Conservation (phyloP, 2,797 vertebrate genomes). For the Capromys pilorides region DNA sequence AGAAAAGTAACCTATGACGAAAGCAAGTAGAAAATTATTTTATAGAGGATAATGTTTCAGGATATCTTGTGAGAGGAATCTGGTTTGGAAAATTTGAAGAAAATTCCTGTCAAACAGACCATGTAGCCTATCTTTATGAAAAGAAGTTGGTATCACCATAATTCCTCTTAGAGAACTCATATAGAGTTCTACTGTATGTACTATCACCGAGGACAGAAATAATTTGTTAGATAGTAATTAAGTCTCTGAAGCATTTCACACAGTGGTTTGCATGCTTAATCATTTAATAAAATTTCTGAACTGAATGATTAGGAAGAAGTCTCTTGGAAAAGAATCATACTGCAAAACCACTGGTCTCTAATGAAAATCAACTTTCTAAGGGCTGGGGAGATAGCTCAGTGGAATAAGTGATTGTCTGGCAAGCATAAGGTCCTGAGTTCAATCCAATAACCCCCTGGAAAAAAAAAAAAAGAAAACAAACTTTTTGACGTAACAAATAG, state of each 20-base stretch:
- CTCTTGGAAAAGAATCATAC: neutral
- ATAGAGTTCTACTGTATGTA: neutral
- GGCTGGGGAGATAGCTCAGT: too few species aligned
- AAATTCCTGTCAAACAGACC: neutral
- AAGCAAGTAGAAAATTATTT: constrained; percentile 30
- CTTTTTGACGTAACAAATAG: neutral
- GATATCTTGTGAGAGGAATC: neutral
- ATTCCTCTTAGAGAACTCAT: constrained; percentile 23
- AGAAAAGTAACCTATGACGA: constrained; percentile 15
- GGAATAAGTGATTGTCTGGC: too few species aligned
- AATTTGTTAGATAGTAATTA: constrained; percentile 36
- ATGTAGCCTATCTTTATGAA: constrained; percentile 1
- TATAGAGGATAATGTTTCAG: constrained; percentile 21
- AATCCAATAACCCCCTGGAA: neutral
- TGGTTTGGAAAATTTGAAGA: constrained; percentile 17
- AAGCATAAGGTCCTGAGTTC: too few species aligned
- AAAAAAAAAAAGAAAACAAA: neutral
- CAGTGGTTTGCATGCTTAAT: constrained; percentile 6
- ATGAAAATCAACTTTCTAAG: neutral
- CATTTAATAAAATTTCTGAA: constrained; percentile 15
- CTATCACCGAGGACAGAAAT: neutral
- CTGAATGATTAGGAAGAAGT: constrained; percentile 36
- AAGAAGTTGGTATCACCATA: neutral
- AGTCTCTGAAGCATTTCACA: constrained; percentile 49
- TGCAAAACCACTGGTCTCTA: constrained; percentile 1